A percentile compares a stretch with the other conserved stretches of the same genome.
These are phyloP conservation scores for Nyctibius grandis DNA, from an alignment of 2,797 vertebrate species.

Conservation along the genomic window DNA sequence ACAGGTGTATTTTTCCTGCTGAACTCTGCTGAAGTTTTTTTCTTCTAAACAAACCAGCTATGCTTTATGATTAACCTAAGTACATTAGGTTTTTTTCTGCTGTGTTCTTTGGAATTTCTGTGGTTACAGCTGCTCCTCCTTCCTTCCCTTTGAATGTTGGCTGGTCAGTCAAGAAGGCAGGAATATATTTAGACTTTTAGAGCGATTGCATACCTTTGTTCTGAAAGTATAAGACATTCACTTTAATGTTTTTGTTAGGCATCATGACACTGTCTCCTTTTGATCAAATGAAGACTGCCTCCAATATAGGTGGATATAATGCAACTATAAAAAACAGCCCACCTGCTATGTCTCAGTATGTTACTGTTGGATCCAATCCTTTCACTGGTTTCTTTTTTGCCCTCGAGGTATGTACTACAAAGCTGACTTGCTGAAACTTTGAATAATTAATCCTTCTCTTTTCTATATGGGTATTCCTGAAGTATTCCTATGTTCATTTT, in stretches of 20 bases:
- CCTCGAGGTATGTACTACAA: slow-evolving; percentile 83
- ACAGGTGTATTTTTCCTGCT: neutral
- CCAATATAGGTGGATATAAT: slow-evolving; percentile 91
- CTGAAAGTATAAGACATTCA: neutral
- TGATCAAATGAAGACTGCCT: slow-evolving; percentile 99
- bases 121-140: neutral
- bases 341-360: slow-evolving; percentile 96
- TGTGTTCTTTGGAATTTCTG: neutral
- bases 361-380: slow-evolving; percentile 92
- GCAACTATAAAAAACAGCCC: slow-evolving; percentile 94
- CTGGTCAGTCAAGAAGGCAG: neutral
- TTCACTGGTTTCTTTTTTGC: slow-evolving; percentile 97
- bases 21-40: neutral
- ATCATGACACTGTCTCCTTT: slow-evolving; percentile 94
- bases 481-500: neutral
- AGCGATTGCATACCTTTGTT: neutral
- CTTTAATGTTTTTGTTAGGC: slow-evolving; percentile 73
- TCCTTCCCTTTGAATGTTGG: neutral
- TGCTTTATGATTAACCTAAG: neutral
- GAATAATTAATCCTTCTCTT: neutral
- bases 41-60: neutral
- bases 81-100: neutral
- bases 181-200: neutral
- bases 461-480: neutral
- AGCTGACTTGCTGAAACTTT: neutral